phyloP scores from a whole-genome alignment of 2,888 invertebrate genomes.

The Bursaphelenchus okinawaensis region DNA sequence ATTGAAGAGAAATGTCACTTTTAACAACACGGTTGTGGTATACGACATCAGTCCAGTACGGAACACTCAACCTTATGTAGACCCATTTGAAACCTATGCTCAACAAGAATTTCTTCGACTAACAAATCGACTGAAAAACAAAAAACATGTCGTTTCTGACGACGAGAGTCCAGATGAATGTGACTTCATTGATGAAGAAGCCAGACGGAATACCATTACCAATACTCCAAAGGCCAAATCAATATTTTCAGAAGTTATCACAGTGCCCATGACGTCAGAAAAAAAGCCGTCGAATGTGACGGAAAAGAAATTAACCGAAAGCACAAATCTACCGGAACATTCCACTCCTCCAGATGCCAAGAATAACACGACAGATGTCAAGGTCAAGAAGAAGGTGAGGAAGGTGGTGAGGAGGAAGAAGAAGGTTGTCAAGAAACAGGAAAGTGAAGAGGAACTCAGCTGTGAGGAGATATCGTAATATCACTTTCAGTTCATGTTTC shows the following conservation, averaged over 20 bases:
- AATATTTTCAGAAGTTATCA: no score
- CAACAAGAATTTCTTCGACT: neutral
- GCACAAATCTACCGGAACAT: neutral
- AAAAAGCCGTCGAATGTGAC: no score
- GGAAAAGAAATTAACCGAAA: no score
- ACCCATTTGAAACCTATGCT: neutral
- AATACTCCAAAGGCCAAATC: no score
- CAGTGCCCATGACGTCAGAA: no score
- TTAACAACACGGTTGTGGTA: neutral
- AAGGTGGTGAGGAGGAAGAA: neutral
- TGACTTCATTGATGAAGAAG: no score
- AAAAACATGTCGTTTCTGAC: no score
- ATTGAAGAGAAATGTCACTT: neutral
- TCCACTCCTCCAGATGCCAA: neutral
- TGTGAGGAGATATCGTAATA: neutral
- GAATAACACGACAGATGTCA: neutral
- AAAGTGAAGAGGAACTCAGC: neutral
- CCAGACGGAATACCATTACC: no score
- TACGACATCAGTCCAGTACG: neutral
- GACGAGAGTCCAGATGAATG: no score
- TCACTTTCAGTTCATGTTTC: neutral
- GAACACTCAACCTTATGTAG: neutral
- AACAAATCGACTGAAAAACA: neutral
- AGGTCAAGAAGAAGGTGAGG: neutral
- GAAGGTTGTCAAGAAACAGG: neutral